Base-by-base conservation (phyloP, 2,113 vertebrate species). In the Cephalopholis sonnerati region DNA sequence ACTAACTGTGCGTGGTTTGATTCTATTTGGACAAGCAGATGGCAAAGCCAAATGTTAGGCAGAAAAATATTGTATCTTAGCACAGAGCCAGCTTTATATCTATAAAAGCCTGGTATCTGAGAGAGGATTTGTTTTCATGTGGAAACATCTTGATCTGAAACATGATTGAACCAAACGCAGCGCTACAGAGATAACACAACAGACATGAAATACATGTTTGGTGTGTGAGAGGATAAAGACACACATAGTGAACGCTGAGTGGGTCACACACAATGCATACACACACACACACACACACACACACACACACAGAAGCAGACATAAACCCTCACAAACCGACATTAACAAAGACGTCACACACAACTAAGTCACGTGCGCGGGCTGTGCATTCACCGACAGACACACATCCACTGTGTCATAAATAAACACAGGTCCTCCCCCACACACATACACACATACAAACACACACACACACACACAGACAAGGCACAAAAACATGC, bases 11-110 rank as follows among this genome's bases (percentile, higher is more conserved):
- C 61, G 5, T 86, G 80, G 27, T 64, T 68, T 79, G 55, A 83
- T 73, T 84, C 41, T 25, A 9, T 76, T 62, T 62, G 58, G 51
- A 73, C 41, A 24, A 57, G 63, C 73, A 85, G 87, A 87, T 83
- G 79, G 74, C 48, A 29, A 64, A 2, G 48, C 65, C 83, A 85
- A 88, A 80, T 77, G 79, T 74, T 48, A 46, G 1, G 2, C 29
- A 51, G 54, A 25, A 41, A 36, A 39, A 70, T 25, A 32, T 46
- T 20, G 22, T 18, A 36, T 59, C n/a, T 48, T n/a, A 15, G 9
- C 32, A 44, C 20, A 71, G 76, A 25, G 8, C 17, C 6, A 4
- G 20, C 6, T 18, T 73, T 55, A 54, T 24, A n/a, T 73, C 66
- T 41, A 24, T 24, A 44, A 70, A n/a, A 71, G 39, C 46, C 11